Conservation (phyloP, 2,797 vertebrate genomes). For the Oreonectes daqikongensis region DNA sequence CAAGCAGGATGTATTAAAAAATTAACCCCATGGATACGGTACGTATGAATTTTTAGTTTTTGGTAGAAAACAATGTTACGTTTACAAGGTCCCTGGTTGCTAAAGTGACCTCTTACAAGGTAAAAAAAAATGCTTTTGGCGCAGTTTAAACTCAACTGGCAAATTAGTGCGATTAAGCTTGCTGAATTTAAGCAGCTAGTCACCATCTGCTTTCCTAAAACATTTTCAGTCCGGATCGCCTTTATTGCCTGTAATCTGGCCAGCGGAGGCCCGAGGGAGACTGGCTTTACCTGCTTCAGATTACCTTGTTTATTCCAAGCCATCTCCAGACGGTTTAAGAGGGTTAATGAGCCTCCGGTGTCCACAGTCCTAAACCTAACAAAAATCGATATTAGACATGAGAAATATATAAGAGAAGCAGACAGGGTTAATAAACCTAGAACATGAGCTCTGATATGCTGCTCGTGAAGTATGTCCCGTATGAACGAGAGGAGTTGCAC, state of each 20-base stretch:
- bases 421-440: constrained; percentile 1
- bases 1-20: too few species aligned
- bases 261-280: neutral
- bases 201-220: too few species aligned
- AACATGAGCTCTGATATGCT: neutral
- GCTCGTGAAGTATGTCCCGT: neutral
- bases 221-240: neutral
- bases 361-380: constrained; percentile 9
- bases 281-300: neutral
- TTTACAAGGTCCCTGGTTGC: too few species aligned
- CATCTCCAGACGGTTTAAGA: constrained; percentile 40
- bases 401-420: constrained; percentile 7
- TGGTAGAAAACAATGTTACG: too few species aligned
- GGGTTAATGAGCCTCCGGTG: constrained; percentile 40
- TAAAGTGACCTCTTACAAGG: too few species aligned
- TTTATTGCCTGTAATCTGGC: constrained; percentile 16
- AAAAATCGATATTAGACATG: constrained; percentile 20
- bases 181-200: too few species aligned
- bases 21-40: too few species aligned
- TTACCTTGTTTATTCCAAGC: constrained; percentile 18
- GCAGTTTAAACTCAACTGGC: too few species aligned
- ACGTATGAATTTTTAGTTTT: too few species aligned
- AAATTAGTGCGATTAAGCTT: too few species aligned
- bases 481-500: too few species aligned
- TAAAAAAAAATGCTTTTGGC: neutral